A percentile compares a stretch with the other conserved stretches of the same genome.
phyloP scores from a whole-genome alignment of 2,888 invertebrate species.

The Emmelina monodactyla region DNA sequence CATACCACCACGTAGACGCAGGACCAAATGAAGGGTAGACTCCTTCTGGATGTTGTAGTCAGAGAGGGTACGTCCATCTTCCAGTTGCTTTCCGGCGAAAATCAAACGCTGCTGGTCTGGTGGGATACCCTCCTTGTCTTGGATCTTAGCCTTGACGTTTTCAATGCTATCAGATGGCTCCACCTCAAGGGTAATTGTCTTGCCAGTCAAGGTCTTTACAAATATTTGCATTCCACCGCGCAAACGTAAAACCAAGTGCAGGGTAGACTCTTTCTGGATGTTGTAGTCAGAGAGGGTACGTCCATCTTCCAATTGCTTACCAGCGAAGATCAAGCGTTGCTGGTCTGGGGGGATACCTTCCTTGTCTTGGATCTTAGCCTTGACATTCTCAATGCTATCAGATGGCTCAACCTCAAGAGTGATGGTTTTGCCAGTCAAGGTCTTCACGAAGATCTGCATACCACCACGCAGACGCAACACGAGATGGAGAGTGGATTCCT shows the following conservation, averaged over 20 bases:
- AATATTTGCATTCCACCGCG: conserved; percentile 14
- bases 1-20: no score
- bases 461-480: no score
- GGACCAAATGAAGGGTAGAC: conserved; percentile 16
- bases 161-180: conserved; percentile 16
- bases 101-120: conserved; percentile 14
- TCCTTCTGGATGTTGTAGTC: conserved; percentile 19
- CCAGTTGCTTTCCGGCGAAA: conserved; percentile 16
- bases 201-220: conserved; percentile 15
- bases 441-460: conserved; percentile 19
- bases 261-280: conserved; percentile 13
- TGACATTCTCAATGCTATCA: conserved; percentile 19
- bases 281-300: conserved; percentile 14
- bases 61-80: conserved; percentile 17
- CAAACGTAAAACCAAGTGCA: conserved; percentile 13
- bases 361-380: conserved; percentile 18
- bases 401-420: conserved; percentile 17
- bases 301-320: conserved; percentile 16
- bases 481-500: conserved; percentile 20
- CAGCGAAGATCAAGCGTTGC: conserved; percentile 18
- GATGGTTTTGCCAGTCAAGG: conserved; percentile 19
- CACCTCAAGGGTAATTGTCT: conserved; percentile 15
- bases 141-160: conserved; percentile 15
- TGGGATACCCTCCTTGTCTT: conserved; percentile 14
- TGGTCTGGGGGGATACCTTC: conserved; percentile 19